A percentile compares a stretch with the other conserved stretches of the same genome.
Evolutionary conservation across 2,797 vertebrate species (phyloP).

Genomic region (Austrolebias charrua): DNA sequence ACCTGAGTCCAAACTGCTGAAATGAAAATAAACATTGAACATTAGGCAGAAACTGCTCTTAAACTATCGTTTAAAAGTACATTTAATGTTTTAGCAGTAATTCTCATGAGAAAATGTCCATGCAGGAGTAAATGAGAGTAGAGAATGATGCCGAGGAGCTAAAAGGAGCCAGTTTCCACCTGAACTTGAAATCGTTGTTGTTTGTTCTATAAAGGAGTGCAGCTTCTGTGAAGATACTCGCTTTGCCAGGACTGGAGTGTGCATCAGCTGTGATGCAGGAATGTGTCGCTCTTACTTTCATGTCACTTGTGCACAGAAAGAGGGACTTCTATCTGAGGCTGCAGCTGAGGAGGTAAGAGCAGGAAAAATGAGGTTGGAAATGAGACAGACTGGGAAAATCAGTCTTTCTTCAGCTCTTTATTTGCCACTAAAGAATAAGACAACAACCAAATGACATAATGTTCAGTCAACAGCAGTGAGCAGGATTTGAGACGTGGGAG

Average conservation of each 20-base stretch:
- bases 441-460: too few relatives aligned
- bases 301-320: slow-evolving; percentile 96
- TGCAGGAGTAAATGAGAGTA: too few relatives aligned
- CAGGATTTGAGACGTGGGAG: too few relatives aligned
- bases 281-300: slow-evolving; percentile 99
- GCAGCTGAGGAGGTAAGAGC: slow-evolving; percentile 93
- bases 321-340: slow-evolving; percentile 97
- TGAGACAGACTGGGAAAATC: too few relatives aligned
- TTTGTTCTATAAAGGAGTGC: slow-evolving; percentile 84
- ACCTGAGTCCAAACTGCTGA: background rate
- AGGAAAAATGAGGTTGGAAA: too few relatives aligned
- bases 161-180: background rate
- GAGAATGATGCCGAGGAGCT: too few relatives aligned
- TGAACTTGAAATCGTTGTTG: background rate
- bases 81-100: too few relatives aligned
- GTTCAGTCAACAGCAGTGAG: too few relatives aligned
- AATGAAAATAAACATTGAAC: background rate
- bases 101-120: too few relatives aligned
- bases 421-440: too few relatives aligned
- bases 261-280: slow-evolving; percentile 98
- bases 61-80: background rate
- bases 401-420: too few relatives aligned
- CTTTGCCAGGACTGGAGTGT: slow-evolving; percentile 96
- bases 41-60: background rate
- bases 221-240: slow-evolving; percentile 97